Evolutionary conservation across 2,888 invertebrate genomes (phyloP).

Genomic region (Tillus elongatus): DNA sequence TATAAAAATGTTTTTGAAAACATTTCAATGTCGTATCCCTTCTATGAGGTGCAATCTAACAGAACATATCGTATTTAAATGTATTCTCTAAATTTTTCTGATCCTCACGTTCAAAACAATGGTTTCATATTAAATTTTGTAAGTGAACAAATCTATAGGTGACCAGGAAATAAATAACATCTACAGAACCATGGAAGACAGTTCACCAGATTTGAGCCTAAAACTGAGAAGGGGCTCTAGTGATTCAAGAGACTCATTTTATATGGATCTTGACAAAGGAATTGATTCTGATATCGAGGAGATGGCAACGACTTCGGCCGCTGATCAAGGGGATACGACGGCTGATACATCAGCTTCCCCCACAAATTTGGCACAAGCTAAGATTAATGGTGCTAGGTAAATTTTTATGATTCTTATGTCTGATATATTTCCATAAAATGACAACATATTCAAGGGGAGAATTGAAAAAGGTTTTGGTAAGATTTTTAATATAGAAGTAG

Average conservation of each 20-base stretch:
- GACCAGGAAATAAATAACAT: no score
- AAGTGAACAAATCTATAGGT: no score
- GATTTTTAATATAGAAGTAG: no score
- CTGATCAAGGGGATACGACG: constrained; percentile 38
- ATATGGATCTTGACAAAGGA: constrained; percentile 85
- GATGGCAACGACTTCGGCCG: constrained; percentile 59
- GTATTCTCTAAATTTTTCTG: no score
- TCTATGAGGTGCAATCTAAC: no score
- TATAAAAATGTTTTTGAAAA: no score
- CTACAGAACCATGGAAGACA: constrained; percentile 56
- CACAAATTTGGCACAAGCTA: constrained; percentile 40
- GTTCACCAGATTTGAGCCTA: constrained; percentile 77
- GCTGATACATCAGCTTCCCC: constrained; percentile 38
- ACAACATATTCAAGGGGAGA: not conserved
- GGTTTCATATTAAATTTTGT: no score
- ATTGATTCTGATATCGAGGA: constrained; percentile 86
- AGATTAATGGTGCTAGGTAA: constrained; percentile 34
- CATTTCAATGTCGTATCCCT: no score
- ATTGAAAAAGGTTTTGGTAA: no score
- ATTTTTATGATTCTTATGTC: no score
- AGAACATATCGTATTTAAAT: no score
- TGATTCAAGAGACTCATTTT: constrained; percentile 80
- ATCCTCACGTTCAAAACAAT: no score
- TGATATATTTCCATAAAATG: constrained; percentile 6
- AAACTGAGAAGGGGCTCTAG: constrained; percentile 77